Evolutionary conservation across 2,113 vertebrate genomes (phyloP).

Genomic region (Stictonetta naevosa): DNA sequence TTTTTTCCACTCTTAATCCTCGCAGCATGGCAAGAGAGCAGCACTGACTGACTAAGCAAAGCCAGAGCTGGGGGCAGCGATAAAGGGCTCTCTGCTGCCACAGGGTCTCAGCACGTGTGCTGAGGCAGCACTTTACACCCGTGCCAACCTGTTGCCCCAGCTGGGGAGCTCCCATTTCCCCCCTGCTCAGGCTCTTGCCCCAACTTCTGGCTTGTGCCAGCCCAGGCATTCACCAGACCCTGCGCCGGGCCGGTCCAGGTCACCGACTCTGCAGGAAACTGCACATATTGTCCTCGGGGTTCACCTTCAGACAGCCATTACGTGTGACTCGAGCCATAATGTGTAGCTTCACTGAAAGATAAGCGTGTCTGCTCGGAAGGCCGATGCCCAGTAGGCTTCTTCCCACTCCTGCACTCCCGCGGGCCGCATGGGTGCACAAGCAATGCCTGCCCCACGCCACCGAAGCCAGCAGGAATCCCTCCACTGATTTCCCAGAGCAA

Average conservation of each 20-base stretch:
- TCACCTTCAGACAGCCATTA: background rate
- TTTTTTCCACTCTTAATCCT: background rate
- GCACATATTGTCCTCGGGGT: accelerated
- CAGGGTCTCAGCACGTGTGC: accelerated
- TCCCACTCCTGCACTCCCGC: background rate
- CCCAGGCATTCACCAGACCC: background rate
- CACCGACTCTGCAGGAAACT: background rate
- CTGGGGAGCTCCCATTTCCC: background rate
- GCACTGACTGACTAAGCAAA: background rate
- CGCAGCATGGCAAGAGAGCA: background rate
- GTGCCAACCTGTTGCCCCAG: background rate
- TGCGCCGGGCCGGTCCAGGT: background rate
- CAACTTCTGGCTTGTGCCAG: background rate
- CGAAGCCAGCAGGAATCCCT: background rate
- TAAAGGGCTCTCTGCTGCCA: background rate
- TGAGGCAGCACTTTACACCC: background rate
- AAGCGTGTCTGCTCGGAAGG: background rate
- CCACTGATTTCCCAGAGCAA: background rate
- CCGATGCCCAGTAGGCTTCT: background rate
- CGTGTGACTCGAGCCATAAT: background rate
- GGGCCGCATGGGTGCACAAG: background rate
- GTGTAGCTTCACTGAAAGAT: background rate
- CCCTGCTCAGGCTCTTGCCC: background rate
- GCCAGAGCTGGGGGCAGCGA: background rate
- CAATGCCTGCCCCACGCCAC: background rate